Conservation (phyloP, 2,113 vertebrate species). For the Conger conger region DNA sequence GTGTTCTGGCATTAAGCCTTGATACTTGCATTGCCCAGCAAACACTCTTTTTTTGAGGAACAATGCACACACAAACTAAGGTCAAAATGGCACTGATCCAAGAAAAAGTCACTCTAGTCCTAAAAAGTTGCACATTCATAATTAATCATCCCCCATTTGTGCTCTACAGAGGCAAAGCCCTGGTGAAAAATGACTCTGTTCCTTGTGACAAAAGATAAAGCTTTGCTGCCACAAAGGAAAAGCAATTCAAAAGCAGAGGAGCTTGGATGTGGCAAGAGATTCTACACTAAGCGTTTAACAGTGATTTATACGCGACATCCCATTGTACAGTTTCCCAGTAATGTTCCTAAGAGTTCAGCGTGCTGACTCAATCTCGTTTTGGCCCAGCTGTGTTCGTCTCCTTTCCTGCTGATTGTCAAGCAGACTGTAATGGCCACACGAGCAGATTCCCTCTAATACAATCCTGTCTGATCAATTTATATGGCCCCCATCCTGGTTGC, state of each 20-base stretch:
- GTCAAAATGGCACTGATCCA: too few relatives aligned
- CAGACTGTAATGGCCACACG: neutral
- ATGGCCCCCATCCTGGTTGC: neutral
- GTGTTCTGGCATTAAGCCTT: too few relatives aligned
- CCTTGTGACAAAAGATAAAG: neutral
- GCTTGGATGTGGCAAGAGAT: neutral
- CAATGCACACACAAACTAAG: too few relatives aligned
- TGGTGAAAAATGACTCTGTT: neutral
- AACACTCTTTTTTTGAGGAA: too few relatives aligned
- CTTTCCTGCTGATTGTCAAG: neutral
- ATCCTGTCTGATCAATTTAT: neutral
- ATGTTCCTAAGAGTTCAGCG: neutral
- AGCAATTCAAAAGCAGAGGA: neutral
- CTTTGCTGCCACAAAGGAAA: neutral
- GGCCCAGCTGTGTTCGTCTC: neutral
- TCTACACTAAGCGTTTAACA: neutral
- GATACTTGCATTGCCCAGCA: too few relatives aligned
- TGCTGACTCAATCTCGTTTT: neutral
- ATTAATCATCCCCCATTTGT: neutral
- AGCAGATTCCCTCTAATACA: neutral
- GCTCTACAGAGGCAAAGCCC: neutral
- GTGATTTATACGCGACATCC: neutral
- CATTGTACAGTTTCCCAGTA: neutral
- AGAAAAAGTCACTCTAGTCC: too few relatives aligned
- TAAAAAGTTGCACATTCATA: neutral